Evolutionary conservation across 2,113 vertebrate species (phyloP), one percentile per base, ranked within the genome.

Genomic region (Cercopithecus mona): DNA sequence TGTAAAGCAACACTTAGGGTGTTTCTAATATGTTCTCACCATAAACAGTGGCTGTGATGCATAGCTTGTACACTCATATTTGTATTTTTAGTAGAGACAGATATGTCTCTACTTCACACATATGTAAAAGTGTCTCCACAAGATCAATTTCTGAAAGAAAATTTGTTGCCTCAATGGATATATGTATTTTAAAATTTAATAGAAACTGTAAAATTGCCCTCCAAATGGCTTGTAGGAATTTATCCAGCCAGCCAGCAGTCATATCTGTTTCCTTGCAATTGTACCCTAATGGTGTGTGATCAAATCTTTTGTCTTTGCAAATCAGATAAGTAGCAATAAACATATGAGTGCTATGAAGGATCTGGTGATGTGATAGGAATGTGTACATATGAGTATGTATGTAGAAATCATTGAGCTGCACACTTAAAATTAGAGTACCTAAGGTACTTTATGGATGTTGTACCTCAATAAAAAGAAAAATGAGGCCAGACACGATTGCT

Each of bases 271-370:
- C 50, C 30, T 38, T 83, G 25, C 30, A 25, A 20, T 52, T 61
- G 73, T 30, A 20, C 27, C 23, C 2, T 50, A 32, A 73, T 0
- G 17, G 18, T 40, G 22, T 52, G 14, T 22, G 59, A 40, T 83
- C 59, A 83, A 59, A 81, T 92, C 70, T 43, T 43, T 59, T 78
- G 48, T 82, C 82, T 83, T 93, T 83, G 83, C 27, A 96, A 89
- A 88, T 91, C 45, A 80, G 40, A 80, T 32, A 85, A 86, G 25
- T 70, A 72, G 82, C 32, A 72, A 75, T 72, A 55, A 93, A 68
- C 22, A 55, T 27, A 27, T 18, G 9, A 64, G 20, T 55, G 66
- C 59, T 45, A 27, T 16, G n/a, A 93, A 75, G 79, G 59, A 90
- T 35, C 57, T 59, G 40, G 12, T 55, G 14, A 25, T 22, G 45